phyloP scores from a whole-genome alignment of 2,113 vertebrate genomes.

The Anarrhichthys ocellatus region DNA sequence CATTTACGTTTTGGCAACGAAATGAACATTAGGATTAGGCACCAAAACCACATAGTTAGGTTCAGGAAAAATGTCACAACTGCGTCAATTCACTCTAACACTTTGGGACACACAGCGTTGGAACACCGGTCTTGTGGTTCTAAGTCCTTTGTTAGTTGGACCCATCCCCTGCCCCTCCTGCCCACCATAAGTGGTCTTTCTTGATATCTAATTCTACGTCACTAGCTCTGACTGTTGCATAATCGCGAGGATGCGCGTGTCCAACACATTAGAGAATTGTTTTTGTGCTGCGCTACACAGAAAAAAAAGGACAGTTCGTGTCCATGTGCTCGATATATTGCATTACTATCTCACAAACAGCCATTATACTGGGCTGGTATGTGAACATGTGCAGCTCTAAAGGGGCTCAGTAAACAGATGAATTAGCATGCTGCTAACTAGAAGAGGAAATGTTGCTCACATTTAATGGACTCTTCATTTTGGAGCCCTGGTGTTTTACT shows the following conservation, averaged over 20 bases:
- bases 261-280: not conserved
- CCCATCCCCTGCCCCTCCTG: not conserved
- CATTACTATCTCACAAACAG: not conserved
- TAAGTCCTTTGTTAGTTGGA: not conserved
- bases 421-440: conserved; percentile 7
- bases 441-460: conserved; percentile 11
- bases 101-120: not conserved
- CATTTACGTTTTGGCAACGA: no score
- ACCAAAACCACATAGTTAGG: not conserved
- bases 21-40: not conserved
- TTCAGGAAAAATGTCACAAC: not conserved
- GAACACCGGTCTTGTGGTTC: not conserved
- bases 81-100: not conserved
- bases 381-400: conserved; percentile 4
- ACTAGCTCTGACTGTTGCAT: not conserved
- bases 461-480: conserved; percentile 4
- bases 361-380: not conserved
- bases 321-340: not conserved
- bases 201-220: not conserved
- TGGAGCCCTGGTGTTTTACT: not conserved
- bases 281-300: not conserved
- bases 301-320: not conserved
- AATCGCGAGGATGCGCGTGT: not conserved
- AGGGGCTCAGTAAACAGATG: conserved; percentile 11
- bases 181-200: not conserved